Evolutionary conservation across 2,797 vertebrate species (phyloP), one percentile per base, ranked within the genome.

Genomic region (Rhadinocentrus ornatus): DNA sequence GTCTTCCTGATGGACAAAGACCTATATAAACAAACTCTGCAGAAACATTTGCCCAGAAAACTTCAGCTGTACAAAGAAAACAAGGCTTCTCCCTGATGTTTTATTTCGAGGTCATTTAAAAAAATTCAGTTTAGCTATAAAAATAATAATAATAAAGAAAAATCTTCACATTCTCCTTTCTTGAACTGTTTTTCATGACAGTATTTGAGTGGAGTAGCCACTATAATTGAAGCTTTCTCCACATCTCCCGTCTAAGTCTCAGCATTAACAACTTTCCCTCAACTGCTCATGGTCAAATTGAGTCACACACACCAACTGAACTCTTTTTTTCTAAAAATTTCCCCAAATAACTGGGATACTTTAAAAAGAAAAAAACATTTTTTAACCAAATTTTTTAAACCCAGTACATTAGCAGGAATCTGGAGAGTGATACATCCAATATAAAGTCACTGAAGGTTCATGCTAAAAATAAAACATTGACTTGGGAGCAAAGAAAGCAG

Each of bases 11-110:
- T 77, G 32, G 27, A 66, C 22, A 34, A 2, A 39, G 50, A 60
- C 53, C 34, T 66, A 1, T 54, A 52, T 58, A 73, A 78, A 69
- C 60, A 78, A 66, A 75, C 39, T 70, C 69, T 77, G 69, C 34
- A 59, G 61, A 78, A 80, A 66, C 20, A 26, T 68, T 65, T 57
- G 71, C 29, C 27, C 7, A 65, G 48, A 53, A 37, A 24, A 27
- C 3, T 16, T 46, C 39, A 44, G 56, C 46, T 29, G 27, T n/a
- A 11, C 26, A 44, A 59, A 72, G 41, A 54, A 15, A 0, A 18
- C 22, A 10, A 3, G 4, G 26, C 26, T 46, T 70, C 53, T 58
- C 20, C 29, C 15, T 24, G 26, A 34, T 24, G 58, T 50, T 76
- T 32, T 72, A 29, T n/a, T 59, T 67, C 31, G 6, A 16, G 48